Conservation (phyloP, 2,888 invertebrate genomes). For the Trachelus stipa region DNA sequence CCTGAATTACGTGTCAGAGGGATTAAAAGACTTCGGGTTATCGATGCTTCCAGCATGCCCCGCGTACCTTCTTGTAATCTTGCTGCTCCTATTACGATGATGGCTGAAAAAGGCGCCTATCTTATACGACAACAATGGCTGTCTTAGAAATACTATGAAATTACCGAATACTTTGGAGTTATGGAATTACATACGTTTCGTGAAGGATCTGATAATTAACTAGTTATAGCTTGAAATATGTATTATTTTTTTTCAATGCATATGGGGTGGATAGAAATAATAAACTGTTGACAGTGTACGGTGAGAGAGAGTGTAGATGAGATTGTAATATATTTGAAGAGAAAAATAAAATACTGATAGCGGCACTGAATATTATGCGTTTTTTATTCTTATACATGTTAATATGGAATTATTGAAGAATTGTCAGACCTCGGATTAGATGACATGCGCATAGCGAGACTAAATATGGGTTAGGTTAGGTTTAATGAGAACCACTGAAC, state of each 20-base stretch:
- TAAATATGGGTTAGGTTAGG: background rate
- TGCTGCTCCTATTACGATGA: background rate
- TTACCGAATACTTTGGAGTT: background rate
- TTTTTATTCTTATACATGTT: background rate
- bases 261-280: background rate
- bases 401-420: background rate
- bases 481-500: background rate
- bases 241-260: background rate
- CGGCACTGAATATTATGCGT: background rate
- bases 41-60: slow-evolving; percentile 1
- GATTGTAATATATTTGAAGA: background rate
- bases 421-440: background rate
- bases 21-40: background rate
- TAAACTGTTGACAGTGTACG: too few species aligned
- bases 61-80: background rate
- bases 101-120: background rate
- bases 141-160: background rate
- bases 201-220: background rate
- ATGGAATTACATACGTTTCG: background rate
- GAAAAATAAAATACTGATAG: background rate
- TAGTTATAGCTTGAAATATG: background rate
- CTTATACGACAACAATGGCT: background rate
- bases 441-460: background rate
- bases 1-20: background rate
- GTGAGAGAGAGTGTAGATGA: too few species aligned